Evolutionary conservation across 2,888 invertebrate genomes (phyloP).

Genomic region (Calliphora vomitoria): DNA sequence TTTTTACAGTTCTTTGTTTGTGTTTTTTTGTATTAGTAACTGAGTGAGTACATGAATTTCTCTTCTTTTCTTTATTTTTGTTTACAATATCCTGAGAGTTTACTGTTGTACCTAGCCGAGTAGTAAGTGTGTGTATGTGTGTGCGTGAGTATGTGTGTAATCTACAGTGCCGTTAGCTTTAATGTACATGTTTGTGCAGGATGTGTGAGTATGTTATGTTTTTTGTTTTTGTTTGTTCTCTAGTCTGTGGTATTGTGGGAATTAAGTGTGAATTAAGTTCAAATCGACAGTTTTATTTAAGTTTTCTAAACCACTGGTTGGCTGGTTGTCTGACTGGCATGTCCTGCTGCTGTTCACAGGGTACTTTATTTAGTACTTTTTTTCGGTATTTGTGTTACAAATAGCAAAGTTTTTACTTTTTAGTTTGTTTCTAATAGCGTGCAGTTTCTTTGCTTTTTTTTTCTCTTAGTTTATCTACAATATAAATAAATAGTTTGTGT

Average conservation of each 20-base stretch:
- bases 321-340: slow-evolving; percentile 30
- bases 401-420: slow-evolving; percentile 1
- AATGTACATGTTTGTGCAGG: slow-evolving; percentile 10
- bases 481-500: slow-evolving; percentile 40
- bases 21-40: not conserved
- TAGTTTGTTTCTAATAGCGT: slow-evolving; percentile 17
- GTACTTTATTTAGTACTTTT: slow-evolving; percentile 35
- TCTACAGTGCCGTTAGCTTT: slow-evolving; percentile 3
- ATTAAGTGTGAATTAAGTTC: slow-evolving; percentile 74
- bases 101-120: not conserved
- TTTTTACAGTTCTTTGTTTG: not conserved
- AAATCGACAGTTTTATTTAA: slow-evolving; percentile 71
- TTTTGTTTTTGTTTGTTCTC: slow-evolving; percentile 5
- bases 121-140: not conserved
- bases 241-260: slow-evolving; percentile 69
- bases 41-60: not conserved
- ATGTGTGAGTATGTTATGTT: not conserved
- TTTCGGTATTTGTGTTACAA: slow-evolving; percentile 27
- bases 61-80: not conserved
- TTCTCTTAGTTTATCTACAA: not conserved
- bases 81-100: slow-evolving; percentile 23
- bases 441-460: not conserved
- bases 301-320: slow-evolving; percentile 46
- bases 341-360: slow-evolving; percentile 55
- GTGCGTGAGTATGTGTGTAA: not conserved